Evolutionary conservation across 1,140 invertebrate species (phyloP), one percentile per base, ranked within the genome.

Genomic region (Monomorium pharaonis): DNA sequence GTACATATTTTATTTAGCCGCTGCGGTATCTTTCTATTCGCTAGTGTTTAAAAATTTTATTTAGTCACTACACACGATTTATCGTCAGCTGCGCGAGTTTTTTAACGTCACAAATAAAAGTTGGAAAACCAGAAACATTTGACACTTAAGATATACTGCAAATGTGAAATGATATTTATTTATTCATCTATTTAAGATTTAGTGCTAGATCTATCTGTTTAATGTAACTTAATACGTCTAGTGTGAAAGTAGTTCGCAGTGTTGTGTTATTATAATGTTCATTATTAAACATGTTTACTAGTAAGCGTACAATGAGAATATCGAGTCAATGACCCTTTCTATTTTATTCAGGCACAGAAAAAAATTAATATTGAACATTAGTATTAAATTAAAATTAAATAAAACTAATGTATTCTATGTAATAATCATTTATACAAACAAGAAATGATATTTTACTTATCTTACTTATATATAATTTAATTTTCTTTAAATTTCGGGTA

Each of bases 11-110:
- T 44, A 56, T 75, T 56, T 56, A 56, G 30, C 51, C 33, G 21
- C 21, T 37, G 72, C 37, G 33, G 33, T 60, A 60, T 16, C 54
- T 58, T 60, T 42, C 37, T 42, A 60, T 76, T 58, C 9, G 33
- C 2, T n/a, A 0, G n/a, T 24, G 37, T 27, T 76, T 76, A 6
- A 76, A 58, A 42, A 60, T 76, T 42, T 58, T 76, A 60, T 76
- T 27, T 44, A 42, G 24, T 21, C 18, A 30, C 21, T n/a, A n/a
- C 14, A 30, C 24, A 62, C 24, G 10, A 51, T 76, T 62, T 62
- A 60, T 76, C 33, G 74, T 6, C 18, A 27, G 16, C 37, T 27
- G 7, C 9, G 6, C n/a, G 9, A 75, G 42, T 74, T 74, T 56
- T 74, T 74, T 42, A 74, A 3, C n/a, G 49, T 37, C 51, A 47